A percentile compares a stretch with the other conserved stretches of the same genome.
These are phyloP conservation scores for Epistrophe eligans DNA, from an alignment of 2,888 invertebrate genomes.

Conservation along the genomic window DNA sequence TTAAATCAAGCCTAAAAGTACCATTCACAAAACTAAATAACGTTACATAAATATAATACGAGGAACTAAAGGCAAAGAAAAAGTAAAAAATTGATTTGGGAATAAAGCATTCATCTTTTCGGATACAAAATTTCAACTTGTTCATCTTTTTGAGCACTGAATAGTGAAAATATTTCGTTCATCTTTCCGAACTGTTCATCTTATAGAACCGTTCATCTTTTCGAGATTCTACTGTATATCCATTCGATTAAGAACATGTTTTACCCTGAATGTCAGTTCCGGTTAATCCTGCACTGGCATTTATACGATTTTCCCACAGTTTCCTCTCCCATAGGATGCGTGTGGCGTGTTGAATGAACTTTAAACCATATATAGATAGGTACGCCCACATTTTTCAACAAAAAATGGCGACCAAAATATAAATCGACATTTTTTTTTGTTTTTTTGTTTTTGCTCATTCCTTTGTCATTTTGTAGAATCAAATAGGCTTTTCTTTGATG, in stretches of 20 bases:
- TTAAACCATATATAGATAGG: not conserved
- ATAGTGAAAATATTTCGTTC: too few relatives aligned
- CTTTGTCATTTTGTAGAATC: slow-evolving; percentile 14
- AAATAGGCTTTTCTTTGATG: slow-evolving; percentile 50
- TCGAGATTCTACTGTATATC: too few relatives aligned
- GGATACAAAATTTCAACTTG: too few relatives aligned
- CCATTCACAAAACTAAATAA: too few relatives aligned
- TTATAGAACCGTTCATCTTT: too few relatives aligned
- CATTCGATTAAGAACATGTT: not conserved
- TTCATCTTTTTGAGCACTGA: too few relatives aligned
- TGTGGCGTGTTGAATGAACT: slow-evolving; percentile 8
- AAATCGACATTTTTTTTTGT: slow-evolving; percentile 20
- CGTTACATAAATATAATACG: too few relatives aligned
- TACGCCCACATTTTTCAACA: not conserved
- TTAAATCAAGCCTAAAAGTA: too few relatives aligned
- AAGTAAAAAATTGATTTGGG: too few relatives aligned
- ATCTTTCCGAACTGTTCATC: too few relatives aligned
- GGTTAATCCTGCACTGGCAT: not conserved
- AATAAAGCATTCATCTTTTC: too few relatives aligned
- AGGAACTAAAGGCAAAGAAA: too few relatives aligned
- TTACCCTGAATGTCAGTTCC: not conserved
- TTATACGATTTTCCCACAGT: not conserved
- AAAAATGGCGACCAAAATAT: slow-evolving; percentile 28
- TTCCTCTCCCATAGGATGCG: not conserved
- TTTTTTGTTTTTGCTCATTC: not conserved